Evolutionary conservation across 2,113 vertebrate species (phyloP).

Genomic region (Corvus moneduloides): DNA sequence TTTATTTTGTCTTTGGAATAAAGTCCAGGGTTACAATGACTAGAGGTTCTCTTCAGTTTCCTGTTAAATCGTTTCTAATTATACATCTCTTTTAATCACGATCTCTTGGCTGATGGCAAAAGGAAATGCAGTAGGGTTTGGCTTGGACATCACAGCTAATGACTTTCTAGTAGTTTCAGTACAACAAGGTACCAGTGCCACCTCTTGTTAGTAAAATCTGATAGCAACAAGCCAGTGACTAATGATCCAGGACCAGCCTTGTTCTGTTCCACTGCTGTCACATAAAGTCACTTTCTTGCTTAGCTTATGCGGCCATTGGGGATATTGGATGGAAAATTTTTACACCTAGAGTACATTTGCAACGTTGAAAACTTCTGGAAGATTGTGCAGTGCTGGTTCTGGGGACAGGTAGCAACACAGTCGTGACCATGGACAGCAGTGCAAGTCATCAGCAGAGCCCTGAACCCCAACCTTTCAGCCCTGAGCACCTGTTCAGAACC

Average conservation of each 20-base stretch:
- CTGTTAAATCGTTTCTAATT: background rate
- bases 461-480: background rate
- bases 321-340: background rate
- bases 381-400: background rate
- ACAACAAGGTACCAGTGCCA: background rate
- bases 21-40: background rate
- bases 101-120: background rate
- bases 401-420: background rate
- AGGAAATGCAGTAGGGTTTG: background rate
- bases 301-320: background rate
- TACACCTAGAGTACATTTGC: background rate
- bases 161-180: background rate
- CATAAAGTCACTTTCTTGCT: background rate
- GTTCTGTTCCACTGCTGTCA: background rate
- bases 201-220: slow-evolving; percentile 15
- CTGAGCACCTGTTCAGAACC: background rate
- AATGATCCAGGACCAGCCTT: background rate
- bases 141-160: background rate
- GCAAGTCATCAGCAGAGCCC: background rate
- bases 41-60: background rate
- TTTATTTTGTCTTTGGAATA: background rate
- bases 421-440: background rate
- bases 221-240: background rate
- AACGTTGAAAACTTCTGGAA: background rate
- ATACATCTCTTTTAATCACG: background rate